Evolutionary conservation across 2,797 vertebrate species (phyloP).

Genomic region (Hippopotamyrus pictus): DNA sequence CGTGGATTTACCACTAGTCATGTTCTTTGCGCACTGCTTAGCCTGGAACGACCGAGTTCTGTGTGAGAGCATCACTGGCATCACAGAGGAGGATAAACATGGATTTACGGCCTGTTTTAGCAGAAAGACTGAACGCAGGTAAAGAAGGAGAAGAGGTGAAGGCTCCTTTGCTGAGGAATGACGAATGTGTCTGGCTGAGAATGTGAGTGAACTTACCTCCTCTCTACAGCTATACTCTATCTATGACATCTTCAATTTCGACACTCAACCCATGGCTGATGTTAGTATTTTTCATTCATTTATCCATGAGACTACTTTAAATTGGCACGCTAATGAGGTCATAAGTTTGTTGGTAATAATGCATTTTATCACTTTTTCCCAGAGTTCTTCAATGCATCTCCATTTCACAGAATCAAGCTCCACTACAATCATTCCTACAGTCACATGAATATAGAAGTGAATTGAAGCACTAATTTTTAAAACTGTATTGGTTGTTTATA

Average conservation of each 20-base stretch:
- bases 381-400: not conserved
- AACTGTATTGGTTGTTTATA: not conserved
- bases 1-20: not conserved
- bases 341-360: not conserved
- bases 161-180: not conserved
- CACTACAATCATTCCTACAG: not conserved
- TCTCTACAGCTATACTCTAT: not conserved
- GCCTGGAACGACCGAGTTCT: not conserved
- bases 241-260: not conserved
- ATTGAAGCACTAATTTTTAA: not conserved
- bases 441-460: not conserved
- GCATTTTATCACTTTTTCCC: not conserved
- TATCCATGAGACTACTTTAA: not conserved
- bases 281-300: not conserved
- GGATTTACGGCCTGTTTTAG: not conserved
- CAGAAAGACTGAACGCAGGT: not conserved
- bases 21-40: not conserved
- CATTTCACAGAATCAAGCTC: not conserved
- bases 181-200: not conserved
- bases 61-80: not conserved
- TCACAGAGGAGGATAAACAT: not conserved
- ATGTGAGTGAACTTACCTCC: not conserved
- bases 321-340: not conserved
- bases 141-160: not conserved
- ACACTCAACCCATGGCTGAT: not conserved